Base-by-base conservation (phyloP, 2,113 vertebrate genomes). In the Paratilapia polleni region DNA sequence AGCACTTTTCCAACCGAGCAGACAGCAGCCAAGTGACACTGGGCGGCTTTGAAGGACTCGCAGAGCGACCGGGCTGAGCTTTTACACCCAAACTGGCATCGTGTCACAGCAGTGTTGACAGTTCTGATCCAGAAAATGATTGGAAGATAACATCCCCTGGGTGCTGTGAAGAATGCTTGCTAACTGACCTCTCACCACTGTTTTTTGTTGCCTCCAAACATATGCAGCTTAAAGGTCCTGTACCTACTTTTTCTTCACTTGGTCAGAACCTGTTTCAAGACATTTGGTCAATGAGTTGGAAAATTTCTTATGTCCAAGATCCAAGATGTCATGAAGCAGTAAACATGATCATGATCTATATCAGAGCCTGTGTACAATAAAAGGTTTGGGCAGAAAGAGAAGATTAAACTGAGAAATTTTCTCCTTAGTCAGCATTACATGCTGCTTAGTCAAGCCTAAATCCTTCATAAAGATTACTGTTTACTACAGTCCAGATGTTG, bases 1-100 rank as follows among this genome's bases (percentile, higher is more conserved):
- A 80, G 82, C 76, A 77, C 24, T 82, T 80, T 64, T n/a, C 62
- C 38, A 77, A 22, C 76, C 36, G 84, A 78, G 49, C 59, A 76
- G 78, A 34, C 22, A 52, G 57, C 56, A 49, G 70, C 77, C 19
- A 24, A 60, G 75, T 84, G 84, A 89, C 81, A 62, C 52, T 41
- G 81, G 84, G 82, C 49, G 13, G 19, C 66, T 73, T 20, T 82
- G 88, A 85, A 87, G 82, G 79, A 82, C 80, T 87, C 26, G 6
- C 26, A 9, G 41, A 19, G 17, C 3, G 78, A 75, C 78, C 36
- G 49, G 49, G 38, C 62, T 80, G 68, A 63, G 82, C 76, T 77
- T 58, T 43, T 34, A 26, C 85, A 15, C 68, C 77, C 22, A 82
- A 78, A 79, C 54, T 31, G 47, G 56, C 34, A 5, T 19, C 15